phyloP scores from a whole-genome alignment of 2,113 vertebrate genomes.

The Martes martes region DNA sequence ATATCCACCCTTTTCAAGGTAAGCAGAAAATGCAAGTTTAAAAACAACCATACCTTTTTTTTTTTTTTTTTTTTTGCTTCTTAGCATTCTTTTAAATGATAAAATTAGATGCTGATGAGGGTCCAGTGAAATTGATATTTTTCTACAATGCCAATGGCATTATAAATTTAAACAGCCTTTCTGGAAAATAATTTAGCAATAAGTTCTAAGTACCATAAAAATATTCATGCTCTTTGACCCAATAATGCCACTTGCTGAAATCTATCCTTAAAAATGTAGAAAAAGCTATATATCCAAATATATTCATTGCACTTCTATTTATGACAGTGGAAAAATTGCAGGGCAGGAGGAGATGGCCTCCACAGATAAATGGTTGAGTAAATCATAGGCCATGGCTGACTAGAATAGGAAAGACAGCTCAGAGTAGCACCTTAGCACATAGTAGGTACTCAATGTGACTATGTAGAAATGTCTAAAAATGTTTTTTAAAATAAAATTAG shows the following conservation, averaged over 20 bases:
- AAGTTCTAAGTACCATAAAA: conserved; percentile 16
- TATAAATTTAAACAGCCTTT: conserved; percentile 26
- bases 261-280: background rate
- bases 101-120: background rate
- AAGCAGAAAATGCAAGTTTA: background rate
- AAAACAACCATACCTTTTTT: background rate
- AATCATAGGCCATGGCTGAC: background rate
- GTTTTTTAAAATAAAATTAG: conserved; percentile 28
- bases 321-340: background rate
- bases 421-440: background rate
- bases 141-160: background rate
- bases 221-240: background rate
- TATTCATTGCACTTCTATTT: background rate
- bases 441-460: background rate
- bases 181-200: conserved; percentile 24
- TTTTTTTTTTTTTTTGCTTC: background rate
- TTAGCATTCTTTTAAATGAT: background rate
- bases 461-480: background rate
- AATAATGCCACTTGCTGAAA: conserved; percentile 43
- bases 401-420: background rate
- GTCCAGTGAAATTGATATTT: background rate
- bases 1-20: background rate
- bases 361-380: background rate
- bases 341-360: background rate
- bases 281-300: background rate